Evolutionary conservation across 2,113 vertebrate species (phyloP), one percentile per base, ranked within the genome.

Genomic region (Platanista minor): DNA sequence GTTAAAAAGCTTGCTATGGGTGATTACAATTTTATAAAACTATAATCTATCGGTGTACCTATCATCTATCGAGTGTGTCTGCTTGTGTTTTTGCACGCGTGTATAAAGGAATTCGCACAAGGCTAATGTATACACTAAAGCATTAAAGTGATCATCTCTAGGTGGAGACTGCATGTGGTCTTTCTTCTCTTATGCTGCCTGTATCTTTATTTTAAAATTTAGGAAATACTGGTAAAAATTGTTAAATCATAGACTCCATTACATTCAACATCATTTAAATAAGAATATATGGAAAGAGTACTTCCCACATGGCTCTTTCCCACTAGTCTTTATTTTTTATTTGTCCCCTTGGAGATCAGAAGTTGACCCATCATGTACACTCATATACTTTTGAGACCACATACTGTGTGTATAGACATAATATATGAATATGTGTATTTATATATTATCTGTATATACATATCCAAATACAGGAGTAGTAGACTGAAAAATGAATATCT

Each of bases 401-500:
- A 62, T 71, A 33, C 3, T 39, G 8, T 46, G 10, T n/a, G 2
- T 27, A 61, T 7, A 80, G 29, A 36, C 7, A 62, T 80, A 61
- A 64, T n/a, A n/a, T 84, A 78, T 59, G 92, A 61, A 88, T 71
- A 57, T 43, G 25, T 10, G 59, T 36, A 67, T 62, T 89, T 14
- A 59, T 41, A 77, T 39, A 39, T 85, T 52, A 11, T 72, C 43
- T 87, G 8, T 72, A 39, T 23, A 74, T 25, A 54, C 4, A 91
- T n/a, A 91, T 39, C 31, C 33, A 75, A 75, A 86, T 89, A 43
- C 11, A 90, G 36, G 20, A 43, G 14, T n/a, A 61, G 14, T 20
- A 85, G 57, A 87, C 41, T 66, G 11, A 81, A 95, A 96, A 91
- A 89, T 78, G 15, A 94, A 66, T 46, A 92, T 41, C 18, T 92